phyloP scores from a whole-genome alignment of 2,797 vertebrate species.

The Acrossocheilus wenchowensis region DNA sequence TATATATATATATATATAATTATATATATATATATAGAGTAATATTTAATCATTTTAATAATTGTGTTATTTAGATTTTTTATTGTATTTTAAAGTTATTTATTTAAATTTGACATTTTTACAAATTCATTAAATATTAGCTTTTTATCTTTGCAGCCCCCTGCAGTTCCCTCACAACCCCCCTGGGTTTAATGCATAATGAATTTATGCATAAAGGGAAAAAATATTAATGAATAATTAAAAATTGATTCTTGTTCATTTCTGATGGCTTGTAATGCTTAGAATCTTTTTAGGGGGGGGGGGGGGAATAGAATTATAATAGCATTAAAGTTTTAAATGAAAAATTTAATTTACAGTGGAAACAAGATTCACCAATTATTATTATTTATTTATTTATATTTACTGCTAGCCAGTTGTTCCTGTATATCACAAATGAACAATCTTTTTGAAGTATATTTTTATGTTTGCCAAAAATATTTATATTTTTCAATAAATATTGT shows the following conservation, averaged over 20 bases:
- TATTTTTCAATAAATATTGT: neutral
- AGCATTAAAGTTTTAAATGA: neutral
- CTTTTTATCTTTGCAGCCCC: neutral
- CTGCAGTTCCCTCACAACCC: neutral
- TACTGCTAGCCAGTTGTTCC: neutral
- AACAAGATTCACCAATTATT: neutral
- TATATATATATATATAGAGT: no score
- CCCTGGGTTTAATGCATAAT: neutral
- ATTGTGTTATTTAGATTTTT: constrained; percentile 50
- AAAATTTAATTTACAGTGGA: neutral
- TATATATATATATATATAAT: no score
- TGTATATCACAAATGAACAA: neutral
- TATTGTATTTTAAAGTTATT: neutral
- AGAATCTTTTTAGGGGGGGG: constrained; percentile 62
- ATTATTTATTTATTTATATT: neutral
- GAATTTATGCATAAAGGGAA: neutral
- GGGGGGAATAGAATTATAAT: constrained; percentile 24
- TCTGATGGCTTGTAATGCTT: constrained; percentile 65
- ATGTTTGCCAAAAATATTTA: neutral
- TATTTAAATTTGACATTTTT: neutral
- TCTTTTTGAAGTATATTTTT: neutral
- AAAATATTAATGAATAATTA: constrained; percentile 74
- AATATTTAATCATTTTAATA: neutral
- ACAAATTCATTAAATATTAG: neutral
- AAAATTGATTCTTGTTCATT: constrained; percentile 67